Conservation (phyloP, 2,888 invertebrate species). For the Bembecia ichneumoniformis region DNA sequence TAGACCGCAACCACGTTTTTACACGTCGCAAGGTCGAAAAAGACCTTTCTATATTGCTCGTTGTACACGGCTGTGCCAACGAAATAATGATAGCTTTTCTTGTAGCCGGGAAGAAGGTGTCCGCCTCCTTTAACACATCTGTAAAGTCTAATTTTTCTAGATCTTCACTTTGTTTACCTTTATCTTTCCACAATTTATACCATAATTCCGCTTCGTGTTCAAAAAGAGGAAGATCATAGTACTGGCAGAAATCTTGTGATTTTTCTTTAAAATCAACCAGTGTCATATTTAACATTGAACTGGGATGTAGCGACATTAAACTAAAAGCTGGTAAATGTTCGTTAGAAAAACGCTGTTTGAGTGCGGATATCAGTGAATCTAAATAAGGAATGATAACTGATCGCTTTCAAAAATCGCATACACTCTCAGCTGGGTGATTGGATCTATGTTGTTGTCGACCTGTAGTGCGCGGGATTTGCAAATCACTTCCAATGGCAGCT, state of each 20-base stretch:
- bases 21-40: slow-evolving; percentile 8
- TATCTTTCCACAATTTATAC: slow-evolving; percentile 4
- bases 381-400: slow-evolving; percentile 2
- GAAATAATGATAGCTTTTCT: slow-evolving; percentile 5
- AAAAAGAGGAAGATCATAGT: slow-evolving; percentile 4
- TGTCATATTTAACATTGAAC: slow-evolving; percentile 3
- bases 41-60: slow-evolving; percentile 9
- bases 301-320: slow-evolving; percentile 2
- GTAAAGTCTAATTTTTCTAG: slow-evolving; percentile 1
- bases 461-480: slow-evolving; percentile 1
- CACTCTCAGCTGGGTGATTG: slow-evolving; percentile 1
- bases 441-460: slow-evolving; percentile 3
- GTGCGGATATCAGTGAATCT: slow-evolving; percentile 3
- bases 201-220: slow-evolving; percentile 4
- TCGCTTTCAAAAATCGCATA: slow-evolving; percentile 3
- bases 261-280: slow-evolving; percentile 4
- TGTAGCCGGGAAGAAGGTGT: slow-evolving; percentile 6
- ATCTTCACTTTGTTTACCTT: slow-evolving; percentile 1
- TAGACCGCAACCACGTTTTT: slow-evolving; percentile 9
- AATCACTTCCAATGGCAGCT: slow-evolving; percentile 4
- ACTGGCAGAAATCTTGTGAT: slow-evolving; percentile 3
- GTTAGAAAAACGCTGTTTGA: slow-evolving; percentile 2
- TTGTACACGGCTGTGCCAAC: slow-evolving; percentile 7
- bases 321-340: slow-evolving; percentile 1
- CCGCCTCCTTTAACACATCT: slow-evolving; percentile 1